These are phyloP conservation scores for Trachythela sp. DNA, from an alignment of 64 coral and sea anemone species.

Conservation along the genomic window DNA sequence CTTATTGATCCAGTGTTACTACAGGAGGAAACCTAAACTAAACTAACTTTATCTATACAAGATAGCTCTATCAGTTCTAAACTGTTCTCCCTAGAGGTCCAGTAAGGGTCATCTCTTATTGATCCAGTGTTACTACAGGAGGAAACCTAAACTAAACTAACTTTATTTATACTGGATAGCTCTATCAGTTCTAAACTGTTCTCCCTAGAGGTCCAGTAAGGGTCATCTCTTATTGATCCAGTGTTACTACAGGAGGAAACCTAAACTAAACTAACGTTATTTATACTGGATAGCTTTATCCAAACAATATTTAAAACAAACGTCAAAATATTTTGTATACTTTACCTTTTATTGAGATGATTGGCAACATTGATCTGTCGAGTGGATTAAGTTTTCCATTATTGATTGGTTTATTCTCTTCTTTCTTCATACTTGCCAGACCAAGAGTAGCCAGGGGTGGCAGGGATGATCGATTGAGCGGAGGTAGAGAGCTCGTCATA, in stretches of 20 bases:
- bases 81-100: too few relatives aligned
- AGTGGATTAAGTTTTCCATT: conserved; percentile 53
- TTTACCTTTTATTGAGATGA: conserved; percentile 54
- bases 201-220: too few relatives aligned
- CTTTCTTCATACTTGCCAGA: neutral
- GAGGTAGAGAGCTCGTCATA: conserved; percentile 68
- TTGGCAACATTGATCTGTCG: conserved; percentile 69
- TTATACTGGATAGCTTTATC: neutral
- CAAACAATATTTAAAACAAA: neutral
- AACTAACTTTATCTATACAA: too few relatives aligned
- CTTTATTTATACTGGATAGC: too few relatives aligned
- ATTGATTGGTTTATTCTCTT: conserved; percentile 29
- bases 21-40: too few relatives aligned
- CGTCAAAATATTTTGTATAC: neutral
- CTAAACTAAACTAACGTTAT: neutral
- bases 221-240: too few relatives aligned
- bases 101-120: too few relatives aligned
- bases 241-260: neutral
- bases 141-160: too few relatives aligned
- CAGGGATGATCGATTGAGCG: conserved; percentile 74
- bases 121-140: too few relatives aligned
- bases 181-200: too few relatives aligned
- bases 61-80: too few relatives aligned
- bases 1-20: too few relatives aligned
- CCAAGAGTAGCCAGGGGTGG: conserved; percentile 61